These are phyloP conservation scores for Mirza zaza DNA, from an alignment of 2,113 vertebrate species.

Conservation along the genomic window DNA sequence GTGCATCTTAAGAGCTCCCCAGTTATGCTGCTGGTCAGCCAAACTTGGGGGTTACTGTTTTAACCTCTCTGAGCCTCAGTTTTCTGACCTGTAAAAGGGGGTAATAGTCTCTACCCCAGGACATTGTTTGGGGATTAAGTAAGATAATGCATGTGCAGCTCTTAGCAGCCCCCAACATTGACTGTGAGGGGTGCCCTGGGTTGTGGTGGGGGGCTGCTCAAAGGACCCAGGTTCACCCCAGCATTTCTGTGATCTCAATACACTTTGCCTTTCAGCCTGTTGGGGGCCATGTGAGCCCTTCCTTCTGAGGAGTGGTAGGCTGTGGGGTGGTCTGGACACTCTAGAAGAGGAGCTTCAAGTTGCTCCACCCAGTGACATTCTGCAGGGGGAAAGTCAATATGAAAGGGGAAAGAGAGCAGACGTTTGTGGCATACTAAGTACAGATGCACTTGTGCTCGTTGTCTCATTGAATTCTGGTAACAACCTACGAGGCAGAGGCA, in stretches of 20 bases:
- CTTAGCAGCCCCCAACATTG: background rate
- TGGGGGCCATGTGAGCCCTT: too few species aligned
- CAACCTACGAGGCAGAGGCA: background rate
- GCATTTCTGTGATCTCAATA: background rate
- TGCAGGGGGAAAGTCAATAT: background rate
- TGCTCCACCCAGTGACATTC: background rate
- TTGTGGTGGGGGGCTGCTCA: accelerated
- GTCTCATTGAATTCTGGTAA: background rate
- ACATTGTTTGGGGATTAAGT: background rate
- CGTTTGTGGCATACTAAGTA: background rate
- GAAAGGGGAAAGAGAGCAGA: background rate
- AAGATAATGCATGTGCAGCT: background rate
- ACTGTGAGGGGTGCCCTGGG: background rate
- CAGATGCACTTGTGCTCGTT: background rate
- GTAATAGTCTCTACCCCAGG: background rate
- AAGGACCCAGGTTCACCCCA: background rate
- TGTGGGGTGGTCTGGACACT: background rate
- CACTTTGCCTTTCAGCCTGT: too few species aligned
- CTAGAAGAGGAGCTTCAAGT: background rate
- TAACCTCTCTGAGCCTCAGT: background rate
- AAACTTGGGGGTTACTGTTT: background rate
- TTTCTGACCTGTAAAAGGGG: background rate
- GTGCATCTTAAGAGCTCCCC: background rate
- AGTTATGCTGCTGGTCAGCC: background rate
- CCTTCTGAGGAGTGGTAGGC: background rate